These are phyloP conservation scores for Turritopsis dohrnii DNA, from an alignment of 30 jellyfish, hydroid and myxozoan species.

Conservation along the genomic window DNA sequence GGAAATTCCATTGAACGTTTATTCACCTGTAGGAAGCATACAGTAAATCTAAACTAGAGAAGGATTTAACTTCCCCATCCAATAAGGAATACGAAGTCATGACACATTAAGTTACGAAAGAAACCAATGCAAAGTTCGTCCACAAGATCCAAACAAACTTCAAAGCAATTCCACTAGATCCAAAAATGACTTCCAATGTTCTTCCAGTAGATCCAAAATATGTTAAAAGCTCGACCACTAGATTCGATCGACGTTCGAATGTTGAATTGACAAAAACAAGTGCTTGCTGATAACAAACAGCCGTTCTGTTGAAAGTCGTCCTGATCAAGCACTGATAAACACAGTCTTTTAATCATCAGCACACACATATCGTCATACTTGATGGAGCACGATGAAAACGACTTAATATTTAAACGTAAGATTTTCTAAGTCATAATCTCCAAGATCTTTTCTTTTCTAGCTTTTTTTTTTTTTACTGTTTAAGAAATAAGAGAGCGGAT, in stretches of 20 bases:
- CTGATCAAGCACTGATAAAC: background rate
- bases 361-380: background rate
- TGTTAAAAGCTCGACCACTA: background rate
- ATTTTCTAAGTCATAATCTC: background rate
- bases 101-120: background rate
- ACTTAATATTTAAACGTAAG: background rate
- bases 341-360: background rate
- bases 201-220: background rate
- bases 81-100: background rate
- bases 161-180: background rate
- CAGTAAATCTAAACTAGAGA: background rate
- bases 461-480: background rate
- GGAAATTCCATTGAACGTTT: too few relatives aligned
- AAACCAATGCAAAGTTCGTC: too few relatives aligned
- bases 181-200: too few relatives aligned
- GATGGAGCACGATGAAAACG: background rate
- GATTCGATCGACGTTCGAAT: background rate
- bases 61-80: background rate
- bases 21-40: conserved; percentile 1
- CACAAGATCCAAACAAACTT: background rate
- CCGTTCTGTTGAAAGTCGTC: background rate
- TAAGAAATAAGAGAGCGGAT: background rate
- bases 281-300: background rate
- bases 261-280: background rate
- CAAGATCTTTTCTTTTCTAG: background rate